Evolutionary conservation across 2,113 vertebrate species (phyloP).

Genomic region (Neogobius melanostomus): DNA sequence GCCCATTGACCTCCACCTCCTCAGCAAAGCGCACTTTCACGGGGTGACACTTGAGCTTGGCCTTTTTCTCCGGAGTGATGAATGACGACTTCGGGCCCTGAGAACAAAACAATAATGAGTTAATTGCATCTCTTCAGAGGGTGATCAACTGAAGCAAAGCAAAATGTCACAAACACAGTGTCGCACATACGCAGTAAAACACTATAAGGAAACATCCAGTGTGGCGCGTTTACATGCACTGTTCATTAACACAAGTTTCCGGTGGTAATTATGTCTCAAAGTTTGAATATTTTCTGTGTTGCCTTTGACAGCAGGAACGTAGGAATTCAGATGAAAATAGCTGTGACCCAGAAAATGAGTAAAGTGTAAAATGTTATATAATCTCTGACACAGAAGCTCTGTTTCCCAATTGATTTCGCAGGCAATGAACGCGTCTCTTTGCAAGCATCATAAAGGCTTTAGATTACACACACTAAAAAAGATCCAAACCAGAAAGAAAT

Average conservation of each 20-base stretch:
- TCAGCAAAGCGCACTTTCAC: constrained; percentile 96
- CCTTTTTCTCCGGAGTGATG: constrained; percentile 94
- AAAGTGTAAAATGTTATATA: not conserved
- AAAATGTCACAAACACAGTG: not conserved
- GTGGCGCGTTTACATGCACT: too few species aligned
- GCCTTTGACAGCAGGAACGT: not conserved
- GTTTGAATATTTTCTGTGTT: too few species aligned
- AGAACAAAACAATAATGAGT: constrained; percentile 1
- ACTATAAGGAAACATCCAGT: not conserved
- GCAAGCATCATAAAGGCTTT: too few species aligned
- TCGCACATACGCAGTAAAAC: too few species aligned
- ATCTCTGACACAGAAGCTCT: not conserved
- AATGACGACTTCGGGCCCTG: constrained; percentile 97
- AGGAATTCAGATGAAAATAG: not conserved
- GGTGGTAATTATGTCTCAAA: too few species aligned
- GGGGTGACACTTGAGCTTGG: constrained; percentile 89
- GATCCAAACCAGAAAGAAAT: not conserved
- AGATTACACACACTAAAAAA: not conserved
- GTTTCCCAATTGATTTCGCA: not conserved
- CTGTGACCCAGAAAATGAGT: not conserved
- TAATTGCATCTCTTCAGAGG: not conserved
- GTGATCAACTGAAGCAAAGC: not conserved
- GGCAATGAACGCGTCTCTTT: not conserved
- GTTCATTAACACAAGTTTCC: too few species aligned
- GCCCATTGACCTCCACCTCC: constrained; percentile 93